phyloP scores from a whole-genome alignment of 2,888 invertebrate species.

The Chymomyza amoena region DNA sequence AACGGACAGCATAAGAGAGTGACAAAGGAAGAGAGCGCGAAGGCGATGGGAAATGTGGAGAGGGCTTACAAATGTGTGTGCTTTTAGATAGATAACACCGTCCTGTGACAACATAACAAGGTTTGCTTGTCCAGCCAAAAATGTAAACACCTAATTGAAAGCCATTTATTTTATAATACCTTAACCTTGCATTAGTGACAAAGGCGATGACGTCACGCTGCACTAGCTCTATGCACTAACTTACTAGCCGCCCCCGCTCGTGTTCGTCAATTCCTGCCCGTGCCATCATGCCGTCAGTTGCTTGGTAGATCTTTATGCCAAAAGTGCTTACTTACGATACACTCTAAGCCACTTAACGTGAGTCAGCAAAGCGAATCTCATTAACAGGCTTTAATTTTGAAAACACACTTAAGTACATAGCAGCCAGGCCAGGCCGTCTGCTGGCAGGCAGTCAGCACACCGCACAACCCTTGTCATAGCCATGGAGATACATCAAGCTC shows the following conservation, averaged over 20 bases:
- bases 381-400: conserved; percentile 72
- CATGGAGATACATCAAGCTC: conserved; percentile 22
- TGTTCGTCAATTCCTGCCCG: not conserved
- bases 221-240: not conserved
- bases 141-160: not conserved
- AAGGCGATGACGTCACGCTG: not conserved
- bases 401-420: conserved; percentile 68
- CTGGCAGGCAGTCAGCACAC: not conserved
- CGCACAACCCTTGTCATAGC: not conserved
- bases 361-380: conserved; percentile 72
- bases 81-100: not conserved
- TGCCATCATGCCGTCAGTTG: conserved; percentile 9
- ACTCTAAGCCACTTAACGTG: conserved; percentile 72
- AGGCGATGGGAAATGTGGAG: no score
- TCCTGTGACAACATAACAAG: not conserved
- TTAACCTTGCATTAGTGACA: not conserved
- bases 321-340: conserved; percentile 71
- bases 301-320: conserved; percentile 44
- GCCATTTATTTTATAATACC: not conserved
- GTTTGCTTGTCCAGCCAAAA: not conserved
- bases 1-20: no score
- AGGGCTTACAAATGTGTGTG: no score
- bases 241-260: not conserved
- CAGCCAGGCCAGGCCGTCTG: conserved; percentile 25
- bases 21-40: not conserved